A percentile compares a stretch with the other conserved stretches of the same genome.
phyloP scores from a whole-genome alignment of 2,113 vertebrate species.

The Ophiodon elongatus region DNA sequence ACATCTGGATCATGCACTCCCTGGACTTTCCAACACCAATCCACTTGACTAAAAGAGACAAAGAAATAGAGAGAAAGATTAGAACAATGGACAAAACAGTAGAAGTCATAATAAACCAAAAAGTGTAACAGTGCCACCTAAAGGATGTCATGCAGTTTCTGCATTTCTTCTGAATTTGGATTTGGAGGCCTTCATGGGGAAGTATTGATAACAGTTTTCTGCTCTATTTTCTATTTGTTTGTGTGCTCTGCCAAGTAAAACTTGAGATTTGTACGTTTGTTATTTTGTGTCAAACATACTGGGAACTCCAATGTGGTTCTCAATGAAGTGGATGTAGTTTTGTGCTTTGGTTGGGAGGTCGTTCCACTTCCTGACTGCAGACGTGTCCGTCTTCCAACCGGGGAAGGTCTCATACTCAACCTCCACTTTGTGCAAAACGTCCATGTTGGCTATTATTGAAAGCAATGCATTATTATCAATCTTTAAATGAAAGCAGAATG shows the following conservation, averaged over 20 bases:
- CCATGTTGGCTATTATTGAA: slow-evolving; percentile 90
- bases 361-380: slow-evolving; percentile 92
- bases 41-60: slow-evolving; percentile 92
- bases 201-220: background rate
- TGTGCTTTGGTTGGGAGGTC: slow-evolving; percentile 96
- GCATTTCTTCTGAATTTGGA: background rate
- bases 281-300: slow-evolving; percentile 81
- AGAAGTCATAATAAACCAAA: background rate
- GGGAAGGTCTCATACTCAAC: slow-evolving; percentile 97
- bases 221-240: background rate
- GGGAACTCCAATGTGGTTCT: slow-evolving; percentile 95
- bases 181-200: background rate
- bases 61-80: slow-evolving; percentile 32
- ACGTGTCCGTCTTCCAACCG: slow-evolving; percentile 96
- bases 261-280: background rate
- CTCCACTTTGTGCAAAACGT: slow-evolving; percentile 95
- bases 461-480: slow-evolving; percentile 9
- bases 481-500: background rate
- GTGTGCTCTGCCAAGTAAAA: slow-evolving; percentile 5
- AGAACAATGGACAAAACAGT: background rate
- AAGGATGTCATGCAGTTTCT: background rate
- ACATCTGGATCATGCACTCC: slow-evolving; percentile 99
- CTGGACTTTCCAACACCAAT: slow-evolving; percentile 98
- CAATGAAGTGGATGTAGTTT: slow-evolving; percentile 95
- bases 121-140: slow-evolving; percentile 21